These are phyloP conservation scores for Athalia rosae DNA, from an alignment of 2,888 invertebrate genomes.

Conservation along the genomic window DNA sequence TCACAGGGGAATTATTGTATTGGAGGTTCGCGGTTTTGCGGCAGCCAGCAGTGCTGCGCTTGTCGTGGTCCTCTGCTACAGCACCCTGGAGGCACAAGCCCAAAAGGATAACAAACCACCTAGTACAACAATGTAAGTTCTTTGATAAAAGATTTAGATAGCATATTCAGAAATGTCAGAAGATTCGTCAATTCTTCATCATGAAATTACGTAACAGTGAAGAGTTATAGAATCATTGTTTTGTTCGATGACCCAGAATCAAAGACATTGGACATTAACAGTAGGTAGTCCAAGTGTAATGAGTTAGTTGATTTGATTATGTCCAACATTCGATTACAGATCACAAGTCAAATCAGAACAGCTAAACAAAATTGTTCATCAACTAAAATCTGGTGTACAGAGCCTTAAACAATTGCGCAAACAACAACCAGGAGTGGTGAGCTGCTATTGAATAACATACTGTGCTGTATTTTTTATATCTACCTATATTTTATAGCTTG, in stretches of 20 bases:
- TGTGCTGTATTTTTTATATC: conserved; percentile 30
- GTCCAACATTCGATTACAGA: conserved; percentile 52
- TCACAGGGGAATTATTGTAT: conserved; percentile 67
- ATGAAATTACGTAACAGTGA: too few relatives aligned
- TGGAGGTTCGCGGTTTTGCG: conserved; percentile 69
- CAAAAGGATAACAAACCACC: conserved; percentile 57
- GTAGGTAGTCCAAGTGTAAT: neutral
- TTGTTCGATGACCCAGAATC: neutral
- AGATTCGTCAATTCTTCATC: too few relatives aligned
- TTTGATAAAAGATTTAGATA: neutral
- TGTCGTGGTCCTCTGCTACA: conserved; percentile 67
- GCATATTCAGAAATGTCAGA: neutral
- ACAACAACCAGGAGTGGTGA: conserved; percentile 68
- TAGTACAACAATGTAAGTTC: conserved; percentile 38
- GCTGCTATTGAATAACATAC: neutral
- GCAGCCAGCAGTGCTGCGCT: conserved; percentile 71
- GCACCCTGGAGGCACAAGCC: conserved; percentile 65
- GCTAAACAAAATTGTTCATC: conserved; percentile 62
- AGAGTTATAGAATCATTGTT: neutral
- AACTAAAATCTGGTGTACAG: conserved; percentile 59
- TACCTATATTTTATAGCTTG: neutral
- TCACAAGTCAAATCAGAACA: conserved; percentile 60
- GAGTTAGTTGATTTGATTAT: neutral
- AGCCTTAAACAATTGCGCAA: conserved; percentile 61
- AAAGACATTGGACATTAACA: too few relatives aligned